A percentile compares a stretch with the other conserved stretches of the same genome.
These are phyloP conservation scores for Chouioia cunea DNA, from an alignment of 2,888 invertebrate genomes.

Conservation along the genomic window DNA sequence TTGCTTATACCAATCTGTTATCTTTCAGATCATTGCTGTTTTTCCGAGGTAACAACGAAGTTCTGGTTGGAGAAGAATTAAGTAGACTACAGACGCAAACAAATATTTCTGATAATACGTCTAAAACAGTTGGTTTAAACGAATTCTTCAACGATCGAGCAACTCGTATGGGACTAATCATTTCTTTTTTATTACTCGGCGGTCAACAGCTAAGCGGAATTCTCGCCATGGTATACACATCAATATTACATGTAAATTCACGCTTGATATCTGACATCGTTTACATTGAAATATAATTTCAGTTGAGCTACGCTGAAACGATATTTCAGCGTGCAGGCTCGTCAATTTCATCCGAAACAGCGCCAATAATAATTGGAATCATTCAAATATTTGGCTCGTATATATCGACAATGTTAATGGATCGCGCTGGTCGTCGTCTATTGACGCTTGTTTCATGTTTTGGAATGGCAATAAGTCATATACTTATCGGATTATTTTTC, in stretches of 20 bases:
- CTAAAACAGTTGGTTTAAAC: constrained; percentile 51
- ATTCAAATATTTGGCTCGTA: constrained; percentile 71
- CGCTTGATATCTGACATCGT: too few relatives aligned
- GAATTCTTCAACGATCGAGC: constrained; percentile 65
- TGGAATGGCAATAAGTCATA: constrained; percentile 62
- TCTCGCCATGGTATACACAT: constrained; percentile 64
- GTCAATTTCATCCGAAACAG: constrained; percentile 69
- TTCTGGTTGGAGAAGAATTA: constrained; percentile 58
- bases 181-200: constrained; percentile 63
- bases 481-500: constrained; percentile 62
- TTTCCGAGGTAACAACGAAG: constrained; percentile 58
- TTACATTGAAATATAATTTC: constrained; percentile 40
- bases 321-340: constrained; percentile 73
- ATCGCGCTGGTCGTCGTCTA: constrained; percentile 73
- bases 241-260: too few relatives aligned
- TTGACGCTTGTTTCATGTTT: constrained; percentile 69
- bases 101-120: constrained; percentile 48
- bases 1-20: too few relatives aligned
- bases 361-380: constrained; percentile 74
- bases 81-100: constrained; percentile 53
- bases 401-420: constrained; percentile 70
- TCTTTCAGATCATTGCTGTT: constrained; percentile 57
- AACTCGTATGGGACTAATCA: constrained; percentile 63
- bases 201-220: constrained; percentile 70
- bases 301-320: constrained; percentile 70